Conservation (phyloP, 2,888 invertebrate genomes). For the Andrena praecox region DNA sequence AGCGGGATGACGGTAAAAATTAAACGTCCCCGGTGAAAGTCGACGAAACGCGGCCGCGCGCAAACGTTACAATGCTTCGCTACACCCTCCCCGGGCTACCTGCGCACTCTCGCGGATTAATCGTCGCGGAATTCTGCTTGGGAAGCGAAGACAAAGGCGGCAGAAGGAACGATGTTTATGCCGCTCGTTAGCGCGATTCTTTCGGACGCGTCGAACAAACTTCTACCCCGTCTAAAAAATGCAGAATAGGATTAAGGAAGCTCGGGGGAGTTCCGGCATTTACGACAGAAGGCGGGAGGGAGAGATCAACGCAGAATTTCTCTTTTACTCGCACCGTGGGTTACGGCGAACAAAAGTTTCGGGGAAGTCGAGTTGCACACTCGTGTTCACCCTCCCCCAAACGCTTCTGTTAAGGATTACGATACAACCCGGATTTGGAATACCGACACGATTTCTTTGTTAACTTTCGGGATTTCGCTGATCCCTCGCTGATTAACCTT, state of each 20-base stretch:
- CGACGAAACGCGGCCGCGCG: neutral
- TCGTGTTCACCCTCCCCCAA: neutral
- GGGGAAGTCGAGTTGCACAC: neutral
- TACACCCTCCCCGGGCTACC: neutral
- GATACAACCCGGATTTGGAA: neutral
- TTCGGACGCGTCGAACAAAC: neutral
- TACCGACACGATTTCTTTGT: neutral
- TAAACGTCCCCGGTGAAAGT: neutral
- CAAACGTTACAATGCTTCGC: neutral
- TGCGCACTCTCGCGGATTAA: neutral
- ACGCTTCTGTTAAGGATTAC: neutral
- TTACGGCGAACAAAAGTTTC: neutral
- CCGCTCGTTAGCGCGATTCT: neutral
- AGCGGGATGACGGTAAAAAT: neutral
- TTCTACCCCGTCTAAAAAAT: neutral
- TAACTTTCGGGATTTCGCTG: neutral
- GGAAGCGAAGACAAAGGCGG: neutral
- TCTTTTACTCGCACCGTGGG: neutral
- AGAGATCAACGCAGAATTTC: constrained; percentile 4
- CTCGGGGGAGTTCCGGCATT: neutral
- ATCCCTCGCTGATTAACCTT: neutral
- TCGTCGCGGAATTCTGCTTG: neutral
- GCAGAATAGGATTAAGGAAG: neutral
- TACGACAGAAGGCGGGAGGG: neutral
- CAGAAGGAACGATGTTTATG: neutral